Evolutionary conservation across 2,888 invertebrate genomes (phyloP), one percentile per base, ranked within the genome.

Genomic region (Melanargia galathea): DNA sequence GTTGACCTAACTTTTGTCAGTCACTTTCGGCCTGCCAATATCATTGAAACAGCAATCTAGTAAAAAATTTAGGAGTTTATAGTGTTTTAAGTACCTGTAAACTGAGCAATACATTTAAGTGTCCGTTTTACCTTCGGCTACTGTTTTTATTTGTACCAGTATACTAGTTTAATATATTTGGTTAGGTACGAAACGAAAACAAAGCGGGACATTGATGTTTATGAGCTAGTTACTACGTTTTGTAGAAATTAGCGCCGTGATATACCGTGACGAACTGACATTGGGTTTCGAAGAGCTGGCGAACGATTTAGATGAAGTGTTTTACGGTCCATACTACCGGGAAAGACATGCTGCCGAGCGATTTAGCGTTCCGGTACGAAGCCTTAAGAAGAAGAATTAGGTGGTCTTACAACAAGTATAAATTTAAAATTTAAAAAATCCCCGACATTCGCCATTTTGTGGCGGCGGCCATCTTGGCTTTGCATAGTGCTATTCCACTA

Each of bases 41-140:
- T n/a, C n/a, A n/a, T n/a, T n/a, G n/a, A n/a, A n/a, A n/a, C n/a
- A n/a, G n/a, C n/a, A n/a, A n/a, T n/a, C n/a, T n/a, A n/a, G n/a
- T n/a, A n/a, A n/a, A n/a, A n/a, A 26, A 26, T 26, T 26, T 26
- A 26, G 26, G 26, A 6, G 16, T 40, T 46, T 22, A 22, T 5
- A 46, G 46, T 22, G 11, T 16, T 49, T 35, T 52, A 20, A 52
- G 33, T 11, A 52, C 52, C 33, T 52, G 52, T 11, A 52, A 52
- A 52, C 52, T 52, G 35, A 13, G 52, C 67, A 65, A 66, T 60
- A 66, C 40, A 55, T 69, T 67, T 65, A 64, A 55, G 64, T 65
- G 60, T 55, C 62, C 43, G 49, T 61, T 65, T 63, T 64, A 57
- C 60, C 54, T 62, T 59, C 60, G 20, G 4, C 16, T 10, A 18